Base-by-base conservation (phyloP, 1,140 invertebrate species). In the Drosophila eugracilis region DNA sequence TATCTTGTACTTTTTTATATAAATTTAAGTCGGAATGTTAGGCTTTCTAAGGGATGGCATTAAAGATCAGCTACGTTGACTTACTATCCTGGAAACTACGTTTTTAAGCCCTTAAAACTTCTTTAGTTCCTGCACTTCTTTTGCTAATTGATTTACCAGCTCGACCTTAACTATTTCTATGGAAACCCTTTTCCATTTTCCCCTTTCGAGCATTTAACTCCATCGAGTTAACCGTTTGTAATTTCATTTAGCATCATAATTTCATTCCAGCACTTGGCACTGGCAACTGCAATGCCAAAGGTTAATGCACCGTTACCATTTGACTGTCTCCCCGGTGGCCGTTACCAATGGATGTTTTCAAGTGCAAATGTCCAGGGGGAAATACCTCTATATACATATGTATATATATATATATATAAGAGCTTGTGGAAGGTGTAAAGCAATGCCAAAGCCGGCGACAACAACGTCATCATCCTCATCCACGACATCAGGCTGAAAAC, bases 301-400 rank as follows among this genome's bases (percentile, higher is more conserved):
- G 81, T 86, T 88, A 86, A 88, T 86, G 81, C 69, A 74, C 81
- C 83, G 62, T 81, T 77, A 74, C 81, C 83, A 66, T 81, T 77
- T 57, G 77, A 86, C 66, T 77, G 73, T 70, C 75, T 75, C 52
- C 52, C 37, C 62, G 60, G 39, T 73, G 78, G 37, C 42, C 70
- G 39, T 59, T 78, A 44, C 39, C 47, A 59, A 36, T 73, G 49
- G 36, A 60, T 69, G 73, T 69, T 80, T 85, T 80, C 77, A 75
- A 80, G 67, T 76, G 76, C 76, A 81, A 76, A 80, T 80, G 81
- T 32, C 72, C 72, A 60, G 49, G 66, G 26, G 52, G 10, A 28
- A 17, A 15, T n/a, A n/a, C n/a, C n/a, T n/a, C n/a, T n/a, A n/a
- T 34, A 48, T 9, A 14, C 15, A 19, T 14, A 37, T 30, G 22